These are phyloP conservation scores for Hirundichthys speculiger DNA, from an alignment of 2,113 vertebrate genomes.

Conservation along the genomic window DNA sequence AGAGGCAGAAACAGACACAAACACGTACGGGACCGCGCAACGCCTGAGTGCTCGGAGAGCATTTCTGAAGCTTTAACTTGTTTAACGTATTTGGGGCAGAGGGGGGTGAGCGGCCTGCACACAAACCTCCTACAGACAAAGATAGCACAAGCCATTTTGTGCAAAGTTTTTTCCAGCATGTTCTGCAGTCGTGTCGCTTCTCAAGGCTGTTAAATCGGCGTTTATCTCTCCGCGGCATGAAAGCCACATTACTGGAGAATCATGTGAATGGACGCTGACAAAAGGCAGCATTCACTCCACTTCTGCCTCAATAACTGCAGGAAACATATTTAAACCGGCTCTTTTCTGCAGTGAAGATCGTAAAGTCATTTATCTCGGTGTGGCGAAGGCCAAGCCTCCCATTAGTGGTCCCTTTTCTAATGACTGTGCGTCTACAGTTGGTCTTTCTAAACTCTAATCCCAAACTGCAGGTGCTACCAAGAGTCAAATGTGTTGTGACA, in stretches of 20 bases:
- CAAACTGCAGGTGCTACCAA: constrained; percentile 38
- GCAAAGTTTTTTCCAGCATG: constrained; percentile 9
- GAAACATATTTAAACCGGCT: neutral
- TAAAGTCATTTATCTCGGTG: constrained; percentile 13
- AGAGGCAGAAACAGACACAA: constrained; percentile 60
- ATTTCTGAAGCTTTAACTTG: constrained; percentile 46
- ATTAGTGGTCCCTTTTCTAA: constrained; percentile 1
- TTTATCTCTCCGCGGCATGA: constrained; percentile 22
- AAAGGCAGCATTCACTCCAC: constrained; percentile 48
- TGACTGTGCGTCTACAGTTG: constrained; percentile 2
- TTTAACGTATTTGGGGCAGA: constrained; percentile 25
- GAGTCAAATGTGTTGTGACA: constrained; percentile 36
- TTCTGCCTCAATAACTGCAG: constrained; percentile 5
- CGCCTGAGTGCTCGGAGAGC: constrained; percentile 24
- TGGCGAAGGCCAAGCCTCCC: neutral
- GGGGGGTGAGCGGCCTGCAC: constrained; percentile 2
- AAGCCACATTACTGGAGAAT: constrained; percentile 36
- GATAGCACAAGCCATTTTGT: neutral
- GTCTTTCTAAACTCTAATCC: too few species aligned
- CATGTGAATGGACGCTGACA: constrained; percentile 60
- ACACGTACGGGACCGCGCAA: constrained; percentile 40
- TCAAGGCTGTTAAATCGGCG: constrained; percentile 26
- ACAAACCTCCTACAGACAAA: constrained; percentile 9
- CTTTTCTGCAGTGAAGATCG: neutral
- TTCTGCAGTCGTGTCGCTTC: constrained; percentile 1